Evolutionary conservation across 2,113 vertebrate species (phyloP).

Genomic region (Percopsis transmontana): DNA sequence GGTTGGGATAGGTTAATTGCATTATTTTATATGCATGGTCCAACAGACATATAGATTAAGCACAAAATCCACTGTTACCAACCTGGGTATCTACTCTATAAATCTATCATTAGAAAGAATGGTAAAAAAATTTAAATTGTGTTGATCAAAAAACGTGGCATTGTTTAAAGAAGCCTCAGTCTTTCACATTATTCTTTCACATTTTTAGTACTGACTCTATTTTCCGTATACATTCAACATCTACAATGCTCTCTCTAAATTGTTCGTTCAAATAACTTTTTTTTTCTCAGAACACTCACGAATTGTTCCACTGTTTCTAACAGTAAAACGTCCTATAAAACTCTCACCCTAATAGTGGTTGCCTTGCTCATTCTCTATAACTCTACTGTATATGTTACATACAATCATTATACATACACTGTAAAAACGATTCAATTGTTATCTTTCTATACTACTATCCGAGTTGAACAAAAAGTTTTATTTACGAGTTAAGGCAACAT

Average conservation of each 20-base stretch:
- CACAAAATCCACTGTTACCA: slow-evolving; percentile 8
- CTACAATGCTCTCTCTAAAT: slow-evolving; percentile 12
- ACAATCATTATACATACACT: not conserved
- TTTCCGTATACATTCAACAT: slow-evolving; percentile 62
- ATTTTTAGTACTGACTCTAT: slow-evolving; percentile 60
- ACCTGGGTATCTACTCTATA: not conserved
- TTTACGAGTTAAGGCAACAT: not conserved
- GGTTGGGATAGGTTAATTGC: too few relatives aligned
- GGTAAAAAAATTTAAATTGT: not conserved
- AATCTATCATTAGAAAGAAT: slow-evolving; percentile 12
- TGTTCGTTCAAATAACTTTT: not conserved
- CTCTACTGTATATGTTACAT: slow-evolving; percentile 12
- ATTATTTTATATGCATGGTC: not conserved
- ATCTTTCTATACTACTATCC: too few relatives aligned
- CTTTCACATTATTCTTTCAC: slow-evolving; percentile 74
- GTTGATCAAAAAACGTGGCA: slow-evolving; percentile 19
- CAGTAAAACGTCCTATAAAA: slow-evolving; percentile 2
- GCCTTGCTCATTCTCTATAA: slow-evolving; percentile 19
- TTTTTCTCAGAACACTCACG: not conserved
- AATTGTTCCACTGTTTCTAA: slow-evolving; percentile 7
- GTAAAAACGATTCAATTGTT: too few relatives aligned
- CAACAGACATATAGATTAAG: slow-evolving; percentile 6
- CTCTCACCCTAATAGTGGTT: slow-evolving; percentile 58
- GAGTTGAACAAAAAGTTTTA: too few relatives aligned
- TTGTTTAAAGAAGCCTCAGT: slow-evolving; percentile 33